Base-by-base conservation (phyloP, 1,140 invertebrate genomes). In the Antheraea pernyi region DNA sequence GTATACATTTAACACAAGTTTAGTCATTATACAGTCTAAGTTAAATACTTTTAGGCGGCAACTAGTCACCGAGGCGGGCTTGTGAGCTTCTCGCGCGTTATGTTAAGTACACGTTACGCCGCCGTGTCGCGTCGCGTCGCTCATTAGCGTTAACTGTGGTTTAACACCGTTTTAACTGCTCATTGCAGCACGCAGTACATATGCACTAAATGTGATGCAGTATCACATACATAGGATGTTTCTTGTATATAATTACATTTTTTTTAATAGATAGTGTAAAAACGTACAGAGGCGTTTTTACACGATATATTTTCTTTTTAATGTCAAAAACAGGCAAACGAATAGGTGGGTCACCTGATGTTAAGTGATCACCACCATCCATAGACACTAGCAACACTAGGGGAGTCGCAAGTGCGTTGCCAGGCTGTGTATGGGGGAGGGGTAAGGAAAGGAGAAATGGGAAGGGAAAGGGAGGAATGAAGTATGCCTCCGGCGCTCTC, bases 101-200 rank as follows among this genome's bases (percentile, higher is more conserved):
- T 39, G 37, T 65, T 36, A 48, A 37, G 39, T 46, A 22, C 19
- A 62, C 63, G 42, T 48, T 13, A 65, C 63, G 63, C 42, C 42
- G 18, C 19, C 62, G 36, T 39, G 42, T 19, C 7, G 46, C 46
- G 46, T 48, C 46, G 46, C 46, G 46, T 48, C 46, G 46, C 63
- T 76, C 70, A 76, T 76, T 76, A 76, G 74, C 68, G 72, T 65
- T 48, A 68, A 74, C 72, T 68, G 68, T 65, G 66, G 59, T 66
- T 70, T 76, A 76, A 73, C 68, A 67, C 64, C 39, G 74, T 62
- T 75, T 76, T 65, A 76, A 75, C 36, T 68, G 58, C 61, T 19
- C 63, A 30, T n/a, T 22, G 63, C n/a, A 48, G 16, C n/a, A 48
- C 39, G 22, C 22, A 62, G 11, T 48, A 48, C 13, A 62, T 62